Conservation (phyloP, 2,888 invertebrate genomes). For the Exocentrus adspersus region DNA sequence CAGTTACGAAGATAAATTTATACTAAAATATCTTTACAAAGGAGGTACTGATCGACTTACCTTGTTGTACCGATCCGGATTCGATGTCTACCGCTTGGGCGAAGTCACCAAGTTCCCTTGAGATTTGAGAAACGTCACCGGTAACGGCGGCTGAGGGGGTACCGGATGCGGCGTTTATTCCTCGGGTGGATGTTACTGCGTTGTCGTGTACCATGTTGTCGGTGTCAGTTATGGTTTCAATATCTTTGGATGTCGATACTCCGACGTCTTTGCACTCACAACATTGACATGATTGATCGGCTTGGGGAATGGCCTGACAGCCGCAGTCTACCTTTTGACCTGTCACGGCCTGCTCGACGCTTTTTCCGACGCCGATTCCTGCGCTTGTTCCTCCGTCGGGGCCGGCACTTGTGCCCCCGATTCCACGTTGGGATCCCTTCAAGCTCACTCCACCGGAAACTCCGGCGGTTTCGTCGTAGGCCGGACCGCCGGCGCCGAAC, state of each 20-base stretch:
- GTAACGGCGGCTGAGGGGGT: not conserved
- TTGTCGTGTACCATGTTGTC: conserved; percentile 33
- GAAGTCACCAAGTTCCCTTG: conserved; percentile 4
- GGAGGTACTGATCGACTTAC: too few species aligned
- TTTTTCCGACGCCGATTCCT: conserved; percentile 6
- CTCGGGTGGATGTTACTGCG: conserved; percentile 31
- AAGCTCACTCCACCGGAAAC: too few species aligned
- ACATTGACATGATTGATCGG: conserved; percentile 52
- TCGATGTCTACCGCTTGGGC: conserved; percentile 18
- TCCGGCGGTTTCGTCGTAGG: not conserved
- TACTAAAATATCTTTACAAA: not conserved
- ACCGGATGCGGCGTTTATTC: not conserved
- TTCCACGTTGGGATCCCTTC: too few species aligned
- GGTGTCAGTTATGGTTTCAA: conserved; percentile 46
- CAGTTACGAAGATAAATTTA: too few species aligned
- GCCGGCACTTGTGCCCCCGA: too few species aligned
- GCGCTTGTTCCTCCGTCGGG: not conserved
- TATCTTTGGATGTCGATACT: conserved; percentile 44
- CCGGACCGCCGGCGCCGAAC: too few species aligned
- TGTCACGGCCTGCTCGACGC: conserved; percentile 26
- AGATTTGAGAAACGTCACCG: not conserved
- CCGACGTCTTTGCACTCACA: conserved; percentile 50
- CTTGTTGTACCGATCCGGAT: conserved; percentile 18
- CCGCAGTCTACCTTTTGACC: conserved; percentile 42
- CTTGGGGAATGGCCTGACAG: conserved; percentile 46